phyloP scores from a whole-genome alignment of 2,888 invertebrate genomes.

The Blastobasis adustella region DNA sequence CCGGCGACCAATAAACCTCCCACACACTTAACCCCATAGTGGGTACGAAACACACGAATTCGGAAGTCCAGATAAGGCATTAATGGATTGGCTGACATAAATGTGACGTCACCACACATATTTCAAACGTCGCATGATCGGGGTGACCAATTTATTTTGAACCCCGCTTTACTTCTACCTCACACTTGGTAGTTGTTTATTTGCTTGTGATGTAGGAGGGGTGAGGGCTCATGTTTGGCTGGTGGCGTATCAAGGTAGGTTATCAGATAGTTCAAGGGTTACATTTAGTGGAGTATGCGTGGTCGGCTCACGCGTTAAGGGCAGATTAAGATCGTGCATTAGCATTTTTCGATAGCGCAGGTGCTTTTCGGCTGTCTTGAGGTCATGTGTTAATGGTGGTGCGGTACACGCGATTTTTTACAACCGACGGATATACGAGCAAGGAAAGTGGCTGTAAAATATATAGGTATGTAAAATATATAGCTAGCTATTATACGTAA shows the following conservation, averaged over 20 bases:
- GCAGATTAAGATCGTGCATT: constrained; percentile 60
- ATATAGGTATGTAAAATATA: too few species aligned
- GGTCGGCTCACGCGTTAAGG: constrained; percentile 62
- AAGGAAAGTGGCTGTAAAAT: too few species aligned
- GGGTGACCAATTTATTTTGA: constrained; percentile 29
- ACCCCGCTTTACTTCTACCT: constrained; percentile 10
- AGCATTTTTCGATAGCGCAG: constrained; percentile 61
- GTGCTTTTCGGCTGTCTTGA: constrained; percentile 46
- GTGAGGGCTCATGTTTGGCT: neutral
- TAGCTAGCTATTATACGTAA: too few species aligned
- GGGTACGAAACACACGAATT: constrained; percentile 56
- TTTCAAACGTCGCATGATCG: constrained; percentile 65
- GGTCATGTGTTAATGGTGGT: constrained; percentile 58
- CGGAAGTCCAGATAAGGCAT: constrained; percentile 69
- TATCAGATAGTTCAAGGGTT: constrained; percentile 70
- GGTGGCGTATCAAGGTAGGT: constrained; percentile 28
- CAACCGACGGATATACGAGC: neutral
- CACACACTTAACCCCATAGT: constrained; percentile 37
- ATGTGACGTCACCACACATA: constrained; percentile 72
- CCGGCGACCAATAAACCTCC: constrained; percentile 44
- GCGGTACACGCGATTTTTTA: constrained; percentile 46
- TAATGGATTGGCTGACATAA: constrained; percentile 74
- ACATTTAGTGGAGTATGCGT: constrained; percentile 63
- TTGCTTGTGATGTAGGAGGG: neutral
- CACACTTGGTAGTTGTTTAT: too few species aligned